Evolutionary conservation across 2,113 vertebrate species (phyloP).

Genomic region (Hepsetus odoe): DNA sequence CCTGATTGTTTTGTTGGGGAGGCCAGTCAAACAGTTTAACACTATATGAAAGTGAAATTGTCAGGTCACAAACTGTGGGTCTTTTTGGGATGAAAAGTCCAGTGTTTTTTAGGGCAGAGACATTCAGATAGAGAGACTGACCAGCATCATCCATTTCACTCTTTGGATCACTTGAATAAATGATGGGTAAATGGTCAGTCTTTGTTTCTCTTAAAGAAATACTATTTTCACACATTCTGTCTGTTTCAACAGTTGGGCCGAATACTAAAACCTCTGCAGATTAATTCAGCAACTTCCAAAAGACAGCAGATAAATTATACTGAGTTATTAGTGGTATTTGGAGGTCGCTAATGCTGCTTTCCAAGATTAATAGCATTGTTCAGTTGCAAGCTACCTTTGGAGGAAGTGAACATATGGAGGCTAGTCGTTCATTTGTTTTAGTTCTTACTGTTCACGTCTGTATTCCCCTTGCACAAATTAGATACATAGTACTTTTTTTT

Average conservation of each 20-base stretch:
- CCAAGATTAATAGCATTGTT: conserved; percentile 32
- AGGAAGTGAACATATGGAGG: conserved; percentile 22
- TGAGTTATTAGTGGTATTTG: conserved; percentile 8
- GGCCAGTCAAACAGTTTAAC: no score
- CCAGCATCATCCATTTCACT: neutral
- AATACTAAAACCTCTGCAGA: neutral
- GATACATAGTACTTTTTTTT: neutral
- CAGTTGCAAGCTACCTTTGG: conserved; percentile 3
- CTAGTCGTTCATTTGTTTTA: conserved; percentile 5
- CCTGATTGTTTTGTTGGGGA: no score
- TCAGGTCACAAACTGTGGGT: neutral
- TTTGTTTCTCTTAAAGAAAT: neutral
- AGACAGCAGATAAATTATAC: neutral
- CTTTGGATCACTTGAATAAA: neutral
- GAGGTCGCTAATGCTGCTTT: neutral
- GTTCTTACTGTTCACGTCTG: conserved; percentile 3
- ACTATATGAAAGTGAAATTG: no score
- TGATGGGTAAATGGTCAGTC: neutral
- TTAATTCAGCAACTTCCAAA: neutral
- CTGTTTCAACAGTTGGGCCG: neutral
- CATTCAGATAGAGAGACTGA: neutral
- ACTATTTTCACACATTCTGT: neutral
- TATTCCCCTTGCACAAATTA: conserved; percentile 21
- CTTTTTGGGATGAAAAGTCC: neutral
- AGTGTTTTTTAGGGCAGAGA: neutral